Evolutionary conservation across 1,140 invertebrate species (phyloP), one percentile per base, ranked within the genome.

Genomic region (Thereuonema tuberculata): DNA sequence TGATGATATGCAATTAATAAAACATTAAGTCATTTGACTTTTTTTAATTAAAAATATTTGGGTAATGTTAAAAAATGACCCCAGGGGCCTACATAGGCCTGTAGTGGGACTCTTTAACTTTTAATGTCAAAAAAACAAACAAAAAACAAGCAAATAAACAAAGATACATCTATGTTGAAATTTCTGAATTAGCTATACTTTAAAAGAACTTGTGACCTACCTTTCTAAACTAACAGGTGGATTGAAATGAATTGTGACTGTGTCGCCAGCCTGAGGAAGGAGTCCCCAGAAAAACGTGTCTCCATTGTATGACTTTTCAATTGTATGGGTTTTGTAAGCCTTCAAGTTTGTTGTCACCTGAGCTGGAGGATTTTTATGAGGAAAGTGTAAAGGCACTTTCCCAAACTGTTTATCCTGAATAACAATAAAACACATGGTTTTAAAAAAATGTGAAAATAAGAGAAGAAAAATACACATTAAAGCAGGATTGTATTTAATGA

Each of bases 231-330:
- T 67, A 66, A 84, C 81, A 27, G 93, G 87, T 61, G 81, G 79
- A 55, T 78, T 76, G 71, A 94, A 94, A 70, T 84, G 82, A 71
- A 97, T 89, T 58, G 82, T 81, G 14, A 96, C 75, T 48, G 82
- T 76, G 71, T 96, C 89, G 1, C 87, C 89, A 27, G 82, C 79
- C 65, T 87, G 84, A 0, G 93, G 93, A 21, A 87, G 77, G 15
- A 91, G 72, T 17, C 89, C 91, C 94, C 94, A 97, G 71, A 95
- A 97, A 67, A 89, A 95, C 0, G 84, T 85, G 67, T 89, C 83
- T 0, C 94, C 93, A 47, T 80, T 77, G 69, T 98, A 98, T 12
- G 90, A 92, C 67, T 83, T 82, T 58, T 83, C 77, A 2, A 95
- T 67, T 0, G 84, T 84, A 70, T 86, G 91, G 50, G 86, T 83